A percentile compares a stretch with the other conserved stretches of the same genome.
phyloP scores from a whole-genome alignment of 2,888 invertebrate genomes.

The Ophonus ardosiacus region DNA sequence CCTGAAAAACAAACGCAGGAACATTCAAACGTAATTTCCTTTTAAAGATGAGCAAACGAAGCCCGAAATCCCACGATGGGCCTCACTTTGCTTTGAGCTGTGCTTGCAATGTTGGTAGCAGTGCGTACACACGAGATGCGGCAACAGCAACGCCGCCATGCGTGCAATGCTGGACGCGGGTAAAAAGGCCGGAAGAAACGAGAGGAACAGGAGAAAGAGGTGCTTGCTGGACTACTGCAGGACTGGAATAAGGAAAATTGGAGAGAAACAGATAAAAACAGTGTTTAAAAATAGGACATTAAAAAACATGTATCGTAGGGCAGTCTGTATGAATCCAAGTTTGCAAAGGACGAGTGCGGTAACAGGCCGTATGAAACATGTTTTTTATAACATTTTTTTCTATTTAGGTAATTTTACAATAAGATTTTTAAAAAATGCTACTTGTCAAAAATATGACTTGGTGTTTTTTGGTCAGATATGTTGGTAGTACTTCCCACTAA shows the following conservation, averaged over 20 bases:
- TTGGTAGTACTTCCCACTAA: too few species aligned
- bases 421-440: too few species aligned
- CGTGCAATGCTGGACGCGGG: not conserved
- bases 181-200: not conserved
- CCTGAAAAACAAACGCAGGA: conserved; percentile 27
- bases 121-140: not conserved
- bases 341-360: too few species aligned
- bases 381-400: too few species aligned
- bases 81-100: not conserved
- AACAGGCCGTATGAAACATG: too few species aligned
- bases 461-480: too few species aligned
- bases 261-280: too few species aligned
- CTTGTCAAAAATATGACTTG: too few species aligned
- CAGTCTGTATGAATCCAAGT: too few species aligned
- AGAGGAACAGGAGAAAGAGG: not conserved
- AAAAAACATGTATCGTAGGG: too few species aligned
- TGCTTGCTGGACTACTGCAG: not conserved
- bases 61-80: not conserved
- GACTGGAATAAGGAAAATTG: not conserved
- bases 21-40: conserved; percentile 27
- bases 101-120: not conserved
- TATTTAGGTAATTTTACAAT: too few species aligned
- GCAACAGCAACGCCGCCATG: not conserved
- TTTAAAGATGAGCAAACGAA: conserved; percentile 47
- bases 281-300: too few species aligned